These are phyloP conservation scores for Pemphredon lugubris DNA, from an alignment of 2,888 invertebrate genomes.

Conservation along the genomic window DNA sequence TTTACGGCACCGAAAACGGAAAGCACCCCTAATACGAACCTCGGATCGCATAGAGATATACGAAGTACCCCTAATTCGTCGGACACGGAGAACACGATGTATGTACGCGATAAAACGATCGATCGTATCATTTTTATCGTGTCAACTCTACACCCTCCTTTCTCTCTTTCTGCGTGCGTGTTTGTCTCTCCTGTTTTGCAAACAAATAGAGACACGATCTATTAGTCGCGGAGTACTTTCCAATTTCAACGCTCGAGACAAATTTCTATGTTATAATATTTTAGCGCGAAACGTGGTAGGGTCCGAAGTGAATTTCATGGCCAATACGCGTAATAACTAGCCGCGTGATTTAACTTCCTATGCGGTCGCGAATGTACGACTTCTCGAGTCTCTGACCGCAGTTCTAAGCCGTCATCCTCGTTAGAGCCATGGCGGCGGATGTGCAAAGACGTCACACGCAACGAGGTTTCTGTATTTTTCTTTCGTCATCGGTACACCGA, in stretches of 20 bases:
- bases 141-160: too few species aligned
- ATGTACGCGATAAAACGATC: neutral
- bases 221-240: too few species aligned
- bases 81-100: neutral
- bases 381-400: constrained; percentile 51
- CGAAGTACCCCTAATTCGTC: neutral
- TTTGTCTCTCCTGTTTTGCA: too few species aligned
- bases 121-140: too few species aligned
- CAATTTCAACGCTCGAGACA: too few species aligned
- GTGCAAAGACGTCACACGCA: constrained; percentile 21
- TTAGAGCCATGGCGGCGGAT: constrained; percentile 13
- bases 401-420: constrained; percentile 36
- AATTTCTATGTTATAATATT: too few species aligned
- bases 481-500: constrained; percentile 19
- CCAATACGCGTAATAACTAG: constrained; percentile 17
- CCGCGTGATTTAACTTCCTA: constrained; percentile 40
- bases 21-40: constrained; percentile 39
- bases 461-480: constrained; percentile 42
- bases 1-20: constrained; percentile 44
- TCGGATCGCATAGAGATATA: constrained; percentile 12
- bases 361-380: constrained; percentile 54
- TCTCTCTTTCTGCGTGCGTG: too few species aligned
- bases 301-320: neutral
- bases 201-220: too few species aligned
- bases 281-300: too few species aligned